Conservation (phyloP, 2,797 vertebrate species). For the Limnodromus scolopaceus region DNA sequence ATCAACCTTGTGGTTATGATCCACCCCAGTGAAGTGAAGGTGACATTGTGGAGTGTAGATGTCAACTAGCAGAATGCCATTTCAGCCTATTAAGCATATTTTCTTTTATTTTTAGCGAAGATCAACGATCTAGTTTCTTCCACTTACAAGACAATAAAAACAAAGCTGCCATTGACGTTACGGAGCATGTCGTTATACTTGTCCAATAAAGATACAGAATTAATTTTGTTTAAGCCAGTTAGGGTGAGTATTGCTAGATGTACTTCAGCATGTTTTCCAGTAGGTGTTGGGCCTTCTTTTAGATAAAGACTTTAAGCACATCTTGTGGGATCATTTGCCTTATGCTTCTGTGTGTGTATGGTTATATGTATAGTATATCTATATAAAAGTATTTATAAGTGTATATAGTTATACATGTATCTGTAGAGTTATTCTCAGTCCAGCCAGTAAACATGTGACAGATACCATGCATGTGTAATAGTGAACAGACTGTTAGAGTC, state of each 20-base stretch:
- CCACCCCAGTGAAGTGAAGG: background rate
- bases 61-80: background rate
- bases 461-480: background rate
- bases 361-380: background rate
- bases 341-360: background rate
- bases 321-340: background rate
- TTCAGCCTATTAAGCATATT: background rate
- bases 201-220: conserved; percentile 97
- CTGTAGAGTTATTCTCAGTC: background rate
- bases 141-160: conserved; percentile 94
- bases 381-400: background rate
- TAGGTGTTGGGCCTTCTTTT: background rate
- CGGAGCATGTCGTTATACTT: conserved; percentile 97
- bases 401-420: background rate
- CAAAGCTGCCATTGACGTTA: conserved; percentile 90
- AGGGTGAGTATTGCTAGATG: conserved; percentile 84
- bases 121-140: conserved; percentile 92
- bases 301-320: background rate
- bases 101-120: conserved; percentile 86
- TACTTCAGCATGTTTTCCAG: background rate
- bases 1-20: background rate
- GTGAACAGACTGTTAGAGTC: background rate
- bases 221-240: conserved; percentile 98
- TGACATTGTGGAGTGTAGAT: background rate
- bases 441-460: background rate